phyloP scores from a whole-genome alignment of 2,888 invertebrate species.

The Rotaria macrura region DNA sequence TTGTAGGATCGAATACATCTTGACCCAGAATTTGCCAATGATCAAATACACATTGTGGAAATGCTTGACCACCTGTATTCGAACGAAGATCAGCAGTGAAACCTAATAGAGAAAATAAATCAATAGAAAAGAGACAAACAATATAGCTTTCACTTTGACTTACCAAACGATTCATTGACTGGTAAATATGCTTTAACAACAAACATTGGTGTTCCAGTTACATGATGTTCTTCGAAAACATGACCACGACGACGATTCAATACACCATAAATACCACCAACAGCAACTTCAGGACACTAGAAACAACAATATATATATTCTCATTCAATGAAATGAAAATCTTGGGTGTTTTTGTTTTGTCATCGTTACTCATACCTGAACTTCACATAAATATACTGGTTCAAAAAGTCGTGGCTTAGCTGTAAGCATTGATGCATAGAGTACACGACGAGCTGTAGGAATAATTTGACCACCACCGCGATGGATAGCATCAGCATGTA shows the following conservation, averaged over 20 bases:
- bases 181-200: constrained; percentile 95
- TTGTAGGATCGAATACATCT: constrained; percentile 33
- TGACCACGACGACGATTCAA: constrained; percentile 91
- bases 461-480: constrained; percentile 99
- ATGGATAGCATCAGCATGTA: constrained; percentile 99
- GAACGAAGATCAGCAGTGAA: constrained; percentile 36
- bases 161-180: constrained; percentile 92
- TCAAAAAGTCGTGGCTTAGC: constrained; percentile 89
- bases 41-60: constrained; percentile 38
- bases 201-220: constrained; percentile 94
- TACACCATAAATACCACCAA: constrained; percentile 94
- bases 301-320: constrained; percentile 22
- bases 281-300: constrained; percentile 77
- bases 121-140: too few relatives aligned
- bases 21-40: constrained; percentile 37
- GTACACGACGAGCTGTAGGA: constrained; percentile 89
- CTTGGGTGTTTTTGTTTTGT: not conserved
- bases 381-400: constrained; percentile 98
- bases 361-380: constrained; percentile 60
- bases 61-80: constrained; percentile 37
- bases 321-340: constrained; percentile 24
- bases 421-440: constrained; percentile 88
- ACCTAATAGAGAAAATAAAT: too few relatives aligned
- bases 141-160: not conserved
- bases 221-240: constrained; percentile 77